Evolutionary conservation across 2,113 vertebrate genomes (phyloP).

Genomic region (Isurus oxyrinchus): DNA sequence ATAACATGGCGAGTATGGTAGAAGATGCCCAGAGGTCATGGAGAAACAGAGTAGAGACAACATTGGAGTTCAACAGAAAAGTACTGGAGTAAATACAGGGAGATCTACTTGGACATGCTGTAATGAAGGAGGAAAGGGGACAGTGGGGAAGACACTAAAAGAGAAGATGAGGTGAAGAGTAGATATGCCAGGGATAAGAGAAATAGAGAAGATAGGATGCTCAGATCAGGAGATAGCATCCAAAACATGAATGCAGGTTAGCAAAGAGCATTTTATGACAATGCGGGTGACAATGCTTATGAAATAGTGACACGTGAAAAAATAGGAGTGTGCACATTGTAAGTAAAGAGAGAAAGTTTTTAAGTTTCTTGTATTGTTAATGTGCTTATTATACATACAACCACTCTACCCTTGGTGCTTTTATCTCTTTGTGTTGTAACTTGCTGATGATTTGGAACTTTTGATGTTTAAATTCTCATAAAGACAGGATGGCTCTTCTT

Average conservation of each 20-base stretch:
- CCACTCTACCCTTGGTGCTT: slow-evolving; percentile 30
- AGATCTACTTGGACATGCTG: neutral
- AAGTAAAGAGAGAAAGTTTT: neutral
- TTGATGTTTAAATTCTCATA: slow-evolving; percentile 83
- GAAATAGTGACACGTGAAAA: neutral
- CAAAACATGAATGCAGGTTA: neutral
- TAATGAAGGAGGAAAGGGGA: neutral
- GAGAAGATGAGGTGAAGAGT: neutral
- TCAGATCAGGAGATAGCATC: neutral
- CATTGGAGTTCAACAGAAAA: neutral
- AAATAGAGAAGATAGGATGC: neutral
- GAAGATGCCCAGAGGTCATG: neutral
- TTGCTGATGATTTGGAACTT: slow-evolving; percentile 62
- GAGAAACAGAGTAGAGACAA: neutral
- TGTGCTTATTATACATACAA: slow-evolving; percentile 13
- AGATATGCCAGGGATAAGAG: neutral
- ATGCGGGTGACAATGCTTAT: too few relatives aligned
- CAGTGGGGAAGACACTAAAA: neutral
- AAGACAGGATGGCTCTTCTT: slow-evolving; percentile 67
- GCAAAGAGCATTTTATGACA: neutral
- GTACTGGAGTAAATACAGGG: neutral
- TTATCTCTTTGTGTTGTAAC: slow-evolving; percentile 68
- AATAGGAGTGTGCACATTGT: neutral
- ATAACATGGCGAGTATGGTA: neutral
- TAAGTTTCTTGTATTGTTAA: neutral